Percentiles rank a stretch among this genome's conserved stretches.
These are phyloP conservation scores for Sepiola atlantica DNA, from an alignment of 2,888 invertebrate genomes.

Conservation along the genomic window DNA sequence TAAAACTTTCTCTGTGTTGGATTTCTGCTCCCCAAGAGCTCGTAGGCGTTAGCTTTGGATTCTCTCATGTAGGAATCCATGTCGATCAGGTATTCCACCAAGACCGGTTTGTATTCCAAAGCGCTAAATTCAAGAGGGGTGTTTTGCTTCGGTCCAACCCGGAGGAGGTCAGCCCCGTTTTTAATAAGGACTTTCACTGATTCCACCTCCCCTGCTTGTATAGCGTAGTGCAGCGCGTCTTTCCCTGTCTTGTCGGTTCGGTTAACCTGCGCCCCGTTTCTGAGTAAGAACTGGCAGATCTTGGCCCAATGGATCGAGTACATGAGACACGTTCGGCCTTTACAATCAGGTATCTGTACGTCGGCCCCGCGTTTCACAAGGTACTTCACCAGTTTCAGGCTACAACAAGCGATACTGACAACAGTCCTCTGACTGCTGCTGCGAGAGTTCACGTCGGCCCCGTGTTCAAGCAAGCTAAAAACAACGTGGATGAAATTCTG, in stretches of 20 bases:
- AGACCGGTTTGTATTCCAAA: neutral
- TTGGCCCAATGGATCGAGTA: neutral
- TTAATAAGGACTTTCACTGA: neutral
- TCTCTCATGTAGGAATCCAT: neutral
- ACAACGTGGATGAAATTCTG: neutral
- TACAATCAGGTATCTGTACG: neutral
- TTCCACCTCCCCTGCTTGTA: neutral
- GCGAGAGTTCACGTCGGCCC: neutral
- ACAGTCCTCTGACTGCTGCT: neutral
- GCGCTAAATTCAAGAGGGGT: slow-evolving; percentile 15
- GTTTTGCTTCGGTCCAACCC: neutral
- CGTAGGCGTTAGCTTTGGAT: neutral
- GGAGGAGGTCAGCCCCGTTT: neutral
- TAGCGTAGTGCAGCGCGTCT: slow-evolving; percentile 24
- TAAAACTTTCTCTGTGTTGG: neutral
- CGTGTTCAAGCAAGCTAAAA: neutral
- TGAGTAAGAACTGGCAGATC: neutral
- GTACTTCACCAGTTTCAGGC: neutral
- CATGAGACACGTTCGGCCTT: neutral
- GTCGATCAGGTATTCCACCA: neutral
- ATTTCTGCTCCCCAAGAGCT: neutral
- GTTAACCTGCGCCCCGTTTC: neutral
- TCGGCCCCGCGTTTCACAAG: neutral
- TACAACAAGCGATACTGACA: neutral
- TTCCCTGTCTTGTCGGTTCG: neutral